A percentile compares a stretch with the other conserved stretches of the same genome.
These are phyloP conservation scores for Lamproptera curius DNA, from an alignment of 2,888 invertebrate species.

Conservation along the genomic window DNA sequence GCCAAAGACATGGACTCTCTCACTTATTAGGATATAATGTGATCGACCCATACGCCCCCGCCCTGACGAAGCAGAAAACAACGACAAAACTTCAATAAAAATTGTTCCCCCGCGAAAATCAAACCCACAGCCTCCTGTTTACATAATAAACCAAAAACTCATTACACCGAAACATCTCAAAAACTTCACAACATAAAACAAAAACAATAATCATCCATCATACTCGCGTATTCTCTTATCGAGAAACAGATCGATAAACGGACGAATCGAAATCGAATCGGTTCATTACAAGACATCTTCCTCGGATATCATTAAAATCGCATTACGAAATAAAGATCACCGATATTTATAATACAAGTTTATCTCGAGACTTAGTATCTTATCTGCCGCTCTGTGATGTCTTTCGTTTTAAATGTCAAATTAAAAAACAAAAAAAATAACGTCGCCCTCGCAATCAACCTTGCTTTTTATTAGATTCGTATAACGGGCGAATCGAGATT, in stretches of 20 bases:
- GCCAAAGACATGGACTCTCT: too few relatives aligned
- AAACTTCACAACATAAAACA: too few relatives aligned
- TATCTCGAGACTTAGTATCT: conserved; percentile 8
- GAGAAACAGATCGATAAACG: background rate
- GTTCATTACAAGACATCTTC: background rate
- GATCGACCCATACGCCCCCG: too few relatives aligned
- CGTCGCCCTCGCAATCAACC: conserved; percentile 11
- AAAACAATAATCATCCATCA: too few relatives aligned
- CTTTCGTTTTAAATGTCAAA: conserved; percentile 12
- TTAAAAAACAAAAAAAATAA: conserved; percentile 11
- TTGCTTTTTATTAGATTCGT: conserved; percentile 1
- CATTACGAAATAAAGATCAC: conserved; percentile 15
- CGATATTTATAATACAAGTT: conserved; percentile 12
- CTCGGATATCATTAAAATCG: conserved; percentile 11
- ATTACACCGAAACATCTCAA: too few relatives aligned
- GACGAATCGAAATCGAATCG: conserved; percentile 6
- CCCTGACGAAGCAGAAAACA: too few relatives aligned
- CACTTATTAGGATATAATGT: too few relatives aligned
- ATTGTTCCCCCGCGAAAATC: too few relatives aligned
- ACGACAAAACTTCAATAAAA: too few relatives aligned
- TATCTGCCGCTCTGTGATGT: conserved; percentile 8
- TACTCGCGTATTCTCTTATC: too few relatives aligned
- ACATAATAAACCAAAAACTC: too few relatives aligned
- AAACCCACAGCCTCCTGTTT: too few relatives aligned
- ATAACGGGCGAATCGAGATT: background rate